Percentiles rank a stretch among this genome's conserved stretches.
Evolutionary conservation across 2,113 vertebrate species (phyloP).

Genomic region (Prietella phreatophila): DNA sequence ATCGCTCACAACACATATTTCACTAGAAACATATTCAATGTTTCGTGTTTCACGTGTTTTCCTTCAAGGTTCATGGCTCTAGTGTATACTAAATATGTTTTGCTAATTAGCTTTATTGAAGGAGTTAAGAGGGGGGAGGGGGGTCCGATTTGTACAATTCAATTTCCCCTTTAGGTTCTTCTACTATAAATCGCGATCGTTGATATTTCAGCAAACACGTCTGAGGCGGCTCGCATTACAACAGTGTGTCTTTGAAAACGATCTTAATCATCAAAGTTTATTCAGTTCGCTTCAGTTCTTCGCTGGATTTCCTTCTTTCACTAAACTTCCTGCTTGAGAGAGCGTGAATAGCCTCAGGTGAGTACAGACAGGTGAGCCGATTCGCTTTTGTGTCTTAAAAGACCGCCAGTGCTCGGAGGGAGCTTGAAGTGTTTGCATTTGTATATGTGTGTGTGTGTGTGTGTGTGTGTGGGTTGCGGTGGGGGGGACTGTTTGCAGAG

Average conservation of each 20-base stretch:
- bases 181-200: background rate
- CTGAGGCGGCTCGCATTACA: background rate
- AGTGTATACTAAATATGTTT: background rate
- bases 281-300: background rate
- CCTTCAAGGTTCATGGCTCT: background rate
- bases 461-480: constrained; percentile 31
- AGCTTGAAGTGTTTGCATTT: constrained; percentile 28
- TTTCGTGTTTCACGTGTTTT: background rate
- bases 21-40: background rate
- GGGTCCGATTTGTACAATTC: background rate
- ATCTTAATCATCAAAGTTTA: constrained; percentile 19
- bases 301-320: constrained; percentile 16
- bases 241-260: background rate
- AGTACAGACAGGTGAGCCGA: constrained; percentile 56
- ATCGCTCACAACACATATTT: background rate
- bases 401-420: constrained; percentile 40
- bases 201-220: background rate
- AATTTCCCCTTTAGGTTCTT: background rate
- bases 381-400: constrained; percentile 57
- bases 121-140: background rate
- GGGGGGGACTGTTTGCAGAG: constrained; percentile 53
- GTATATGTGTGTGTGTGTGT: constrained; percentile 27
- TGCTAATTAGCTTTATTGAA: background rate
- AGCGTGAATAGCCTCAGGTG: constrained; percentile 54
- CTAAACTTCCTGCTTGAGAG: constrained; percentile 49